These are phyloP conservation scores for Sclerurus mexicanus DNA, from an alignment of 2,113 vertebrate species.

Conservation along the genomic window DNA sequence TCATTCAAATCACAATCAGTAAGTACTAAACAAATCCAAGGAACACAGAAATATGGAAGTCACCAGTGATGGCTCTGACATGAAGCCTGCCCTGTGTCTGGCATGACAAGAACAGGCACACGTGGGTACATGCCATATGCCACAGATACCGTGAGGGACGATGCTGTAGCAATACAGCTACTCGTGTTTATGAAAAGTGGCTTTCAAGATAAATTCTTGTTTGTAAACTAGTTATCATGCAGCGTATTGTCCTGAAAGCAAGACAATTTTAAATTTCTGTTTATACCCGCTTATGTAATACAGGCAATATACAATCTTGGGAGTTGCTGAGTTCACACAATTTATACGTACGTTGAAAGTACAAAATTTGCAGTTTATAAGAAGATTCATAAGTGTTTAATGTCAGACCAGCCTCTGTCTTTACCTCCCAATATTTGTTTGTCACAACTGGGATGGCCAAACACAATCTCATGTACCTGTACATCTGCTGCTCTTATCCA, in stretches of 20 bases:
- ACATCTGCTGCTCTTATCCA: not conserved
- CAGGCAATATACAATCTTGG: not conserved
- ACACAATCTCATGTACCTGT: not conserved
- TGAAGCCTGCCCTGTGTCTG: not conserved
- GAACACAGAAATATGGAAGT: not conserved
- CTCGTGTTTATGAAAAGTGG: not conserved
- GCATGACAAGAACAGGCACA: not conserved
- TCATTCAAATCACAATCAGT: not conserved
- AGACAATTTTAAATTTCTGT: not conserved
- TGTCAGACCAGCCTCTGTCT: not conserved
- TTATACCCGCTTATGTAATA: not conserved
- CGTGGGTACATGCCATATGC: not conserved
- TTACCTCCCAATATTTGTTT: not conserved
- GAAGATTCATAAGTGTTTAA: not conserved
- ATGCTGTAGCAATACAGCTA: not conserved
- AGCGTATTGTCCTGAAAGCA: not conserved
- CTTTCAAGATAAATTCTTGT: not conserved
- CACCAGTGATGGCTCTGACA: not conserved
- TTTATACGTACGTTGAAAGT: not conserved
- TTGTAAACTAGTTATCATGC: not conserved
- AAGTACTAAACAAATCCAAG: not conserved
- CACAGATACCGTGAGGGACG: rapidly evolving
- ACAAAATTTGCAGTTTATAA: not conserved
- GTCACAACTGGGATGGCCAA: not conserved
- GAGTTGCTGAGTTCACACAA: not conserved